Evolutionary conservation across 2,113 vertebrate genomes (phyloP).

Genomic region (Aythya baeri): DNA sequence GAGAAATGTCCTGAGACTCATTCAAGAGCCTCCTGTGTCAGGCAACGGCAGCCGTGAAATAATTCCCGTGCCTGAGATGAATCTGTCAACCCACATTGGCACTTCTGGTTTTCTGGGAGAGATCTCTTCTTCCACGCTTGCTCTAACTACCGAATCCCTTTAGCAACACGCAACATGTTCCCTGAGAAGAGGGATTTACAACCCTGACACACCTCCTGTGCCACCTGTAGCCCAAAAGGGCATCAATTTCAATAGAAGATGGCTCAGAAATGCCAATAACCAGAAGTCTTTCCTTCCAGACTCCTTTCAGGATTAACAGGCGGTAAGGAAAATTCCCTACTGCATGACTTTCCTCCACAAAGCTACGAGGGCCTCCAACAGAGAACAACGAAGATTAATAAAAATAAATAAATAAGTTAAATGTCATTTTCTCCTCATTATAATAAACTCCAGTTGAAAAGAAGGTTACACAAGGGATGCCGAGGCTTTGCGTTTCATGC

Average conservation of each 20-base stretch:
- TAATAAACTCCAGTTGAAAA: constrained; percentile 3
- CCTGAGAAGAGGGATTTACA: background rate
- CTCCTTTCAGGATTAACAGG: background rate
- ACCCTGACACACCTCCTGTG: background rate
- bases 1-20: background rate
- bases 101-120: background rate
- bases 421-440: background rate
- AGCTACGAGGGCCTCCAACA: background rate
- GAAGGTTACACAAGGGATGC: background rate
- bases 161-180: background rate
- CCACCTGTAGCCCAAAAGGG: background rate
- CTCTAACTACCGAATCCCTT: background rate
- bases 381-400: constrained; percentile 27
- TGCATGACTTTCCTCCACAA: background rate
- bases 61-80: background rate
- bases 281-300: background rate
- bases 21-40: background rate
- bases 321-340: background rate
- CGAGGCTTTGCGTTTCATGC: background rate
- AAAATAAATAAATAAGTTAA: background rate
- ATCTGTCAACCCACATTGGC: background rate
- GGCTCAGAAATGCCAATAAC: background rate
- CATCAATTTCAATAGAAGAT: background rate
- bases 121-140: background rate
- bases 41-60: background rate